Evolutionary conservation across 2,888 invertebrate species (phyloP).

Genomic region (Acronicta alni): DNA sequence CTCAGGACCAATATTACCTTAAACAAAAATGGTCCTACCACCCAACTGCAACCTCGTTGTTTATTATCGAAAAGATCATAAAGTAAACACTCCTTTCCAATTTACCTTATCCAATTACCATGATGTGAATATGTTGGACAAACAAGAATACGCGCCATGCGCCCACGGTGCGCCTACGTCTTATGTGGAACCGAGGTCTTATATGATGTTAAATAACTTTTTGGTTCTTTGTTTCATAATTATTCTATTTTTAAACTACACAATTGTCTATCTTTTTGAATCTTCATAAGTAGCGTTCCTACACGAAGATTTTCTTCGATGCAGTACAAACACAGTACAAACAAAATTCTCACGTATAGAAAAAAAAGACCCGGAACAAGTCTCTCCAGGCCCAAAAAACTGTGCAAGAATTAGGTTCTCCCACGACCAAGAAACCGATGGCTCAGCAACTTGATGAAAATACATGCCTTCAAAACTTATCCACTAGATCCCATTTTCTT

Average conservation of each 20-base stretch:
- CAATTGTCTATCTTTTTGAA: neutral
- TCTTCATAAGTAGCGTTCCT: no score
- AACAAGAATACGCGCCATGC: slow-evolving; percentile 52
- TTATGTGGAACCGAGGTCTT: slow-evolving; percentile 44
- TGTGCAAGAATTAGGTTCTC: no score
- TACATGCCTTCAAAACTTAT: no score
- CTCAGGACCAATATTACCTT: neutral
- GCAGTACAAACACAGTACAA: no score
- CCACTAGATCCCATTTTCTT: no score
- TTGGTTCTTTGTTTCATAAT: slow-evolving; percentile 20
- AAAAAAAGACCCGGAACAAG: no score
- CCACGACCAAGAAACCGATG: no score
- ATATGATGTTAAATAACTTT: slow-evolving; percentile 29
- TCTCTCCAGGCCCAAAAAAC: no score
- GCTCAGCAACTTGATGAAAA: no score
- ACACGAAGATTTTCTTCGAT: no score
- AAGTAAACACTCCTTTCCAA: slow-evolving; percentile 49
- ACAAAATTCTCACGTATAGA: no score
- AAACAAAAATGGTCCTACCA: slow-evolving; percentile 12
- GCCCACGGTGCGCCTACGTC: slow-evolving; percentile 57
- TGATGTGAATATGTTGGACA: slow-evolving; percentile 47
- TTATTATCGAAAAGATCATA: slow-evolving; percentile 31
- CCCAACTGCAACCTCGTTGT: slow-evolving; percentile 15
- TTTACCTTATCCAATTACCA: slow-evolving; percentile 54
- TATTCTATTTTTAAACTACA: neutral